These are phyloP conservation scores for Phalacrocorax aristotelis DNA, from an alignment of 2,113 vertebrate species.

Conservation along the genomic window DNA sequence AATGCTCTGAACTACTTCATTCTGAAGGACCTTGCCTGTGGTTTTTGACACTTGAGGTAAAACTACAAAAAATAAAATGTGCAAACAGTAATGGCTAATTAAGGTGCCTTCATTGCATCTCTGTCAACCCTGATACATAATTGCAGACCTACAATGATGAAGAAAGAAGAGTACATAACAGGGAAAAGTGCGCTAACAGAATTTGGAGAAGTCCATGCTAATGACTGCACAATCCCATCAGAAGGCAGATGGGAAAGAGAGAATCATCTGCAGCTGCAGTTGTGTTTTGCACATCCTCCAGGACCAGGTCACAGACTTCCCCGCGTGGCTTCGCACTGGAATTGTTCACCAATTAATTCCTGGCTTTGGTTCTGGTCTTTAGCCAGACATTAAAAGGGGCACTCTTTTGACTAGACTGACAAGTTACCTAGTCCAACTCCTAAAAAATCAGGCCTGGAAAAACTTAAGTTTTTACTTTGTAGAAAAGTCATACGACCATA, in stretches of 20 bases:
- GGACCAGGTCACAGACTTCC: not conserved
- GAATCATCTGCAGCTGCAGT: not conserved
- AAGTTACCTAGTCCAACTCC: not conserved
- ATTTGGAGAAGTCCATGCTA: not conserved
- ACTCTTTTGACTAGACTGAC: not conserved
- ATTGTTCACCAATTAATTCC: not conserved
- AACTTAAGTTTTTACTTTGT: not conserved
- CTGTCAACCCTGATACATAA: not conserved
- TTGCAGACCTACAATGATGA: not conserved
- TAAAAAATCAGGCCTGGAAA: not conserved
- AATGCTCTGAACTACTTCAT: not conserved
- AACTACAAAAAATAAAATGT: not conserved
- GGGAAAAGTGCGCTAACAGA: not conserved
- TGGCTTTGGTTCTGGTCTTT: not conserved
- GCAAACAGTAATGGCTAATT: constrained; percentile 31
- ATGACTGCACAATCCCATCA: not conserved
- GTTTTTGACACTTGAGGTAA: not conserved
- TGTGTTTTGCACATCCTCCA: not conserved
- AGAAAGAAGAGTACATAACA: not conserved
- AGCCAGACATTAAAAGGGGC: not conserved
- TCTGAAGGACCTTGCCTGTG: not conserved
- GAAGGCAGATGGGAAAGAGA: not conserved
- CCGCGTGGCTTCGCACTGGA: not conserved
- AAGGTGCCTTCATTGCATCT: not conserved
- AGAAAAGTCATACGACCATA: not conserved